Evolutionary conservation across 1,140 invertebrate genomes (phyloP).

Genomic region (Bradysia coprophila): DNA sequence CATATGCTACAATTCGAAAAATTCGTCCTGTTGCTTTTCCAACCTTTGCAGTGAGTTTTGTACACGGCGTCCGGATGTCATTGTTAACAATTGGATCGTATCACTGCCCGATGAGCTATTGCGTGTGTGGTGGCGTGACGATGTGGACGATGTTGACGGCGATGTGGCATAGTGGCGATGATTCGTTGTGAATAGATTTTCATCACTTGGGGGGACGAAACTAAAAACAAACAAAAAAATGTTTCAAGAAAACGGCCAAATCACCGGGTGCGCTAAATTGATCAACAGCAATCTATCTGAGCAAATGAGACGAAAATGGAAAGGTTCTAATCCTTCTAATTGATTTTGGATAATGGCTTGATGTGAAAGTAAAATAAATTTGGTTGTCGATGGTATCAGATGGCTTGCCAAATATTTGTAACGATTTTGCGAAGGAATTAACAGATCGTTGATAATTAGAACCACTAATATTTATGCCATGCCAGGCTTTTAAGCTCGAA

Average conservation of each 20-base stretch:
- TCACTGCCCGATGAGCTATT: slow-evolving; percentile 18
- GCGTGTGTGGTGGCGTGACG: slow-evolving; percentile 12
- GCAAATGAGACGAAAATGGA: too few relatives aligned
- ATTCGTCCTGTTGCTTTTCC: slow-evolving; percentile 68
- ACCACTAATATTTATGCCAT: too few relatives aligned
- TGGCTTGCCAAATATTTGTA: too few relatives aligned
- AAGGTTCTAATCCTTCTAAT: too few relatives aligned
- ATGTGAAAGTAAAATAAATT: too few relatives aligned
- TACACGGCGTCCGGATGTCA: slow-evolving; percentile 58
- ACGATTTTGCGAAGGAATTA: too few relatives aligned
- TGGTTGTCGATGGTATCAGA: too few relatives aligned
- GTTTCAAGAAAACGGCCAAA: background rate
- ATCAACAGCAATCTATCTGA: background rate
- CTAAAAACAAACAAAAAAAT: slow-evolving; percentile 4
- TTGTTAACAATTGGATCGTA: slow-evolving; percentile 41
- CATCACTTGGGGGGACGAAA: slow-evolving; percentile 16
- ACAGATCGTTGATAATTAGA: too few relatives aligned
- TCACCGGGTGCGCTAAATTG: too few relatives aligned
- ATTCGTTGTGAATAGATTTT: slow-evolving; percentile 20
- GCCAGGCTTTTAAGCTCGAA: too few relatives aligned
- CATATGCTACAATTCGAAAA: slow-evolving; percentile 73
- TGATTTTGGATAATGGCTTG: too few relatives aligned
- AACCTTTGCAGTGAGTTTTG: slow-evolving; percentile 58
- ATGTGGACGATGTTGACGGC: slow-evolving; percentile 11
- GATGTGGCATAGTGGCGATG: slow-evolving; percentile 17